Base-by-base conservation (phyloP, 2,113 vertebrate genomes). In the Malurus melanocephalus region DNA sequence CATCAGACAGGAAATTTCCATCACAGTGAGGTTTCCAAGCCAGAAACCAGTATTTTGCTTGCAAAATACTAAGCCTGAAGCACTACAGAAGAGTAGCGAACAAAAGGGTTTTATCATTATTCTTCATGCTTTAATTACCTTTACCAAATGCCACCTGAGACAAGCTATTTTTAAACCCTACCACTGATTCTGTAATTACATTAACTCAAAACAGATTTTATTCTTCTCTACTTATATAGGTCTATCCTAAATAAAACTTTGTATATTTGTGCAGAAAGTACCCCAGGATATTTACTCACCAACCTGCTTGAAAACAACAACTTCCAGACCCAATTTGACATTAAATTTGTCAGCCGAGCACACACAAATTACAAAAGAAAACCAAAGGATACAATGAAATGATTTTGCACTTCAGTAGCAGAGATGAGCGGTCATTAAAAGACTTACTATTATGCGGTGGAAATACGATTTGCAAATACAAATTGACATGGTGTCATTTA, bases 71-170 rank as follows among this genome's bases (percentile, higher is more conserved):
- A 64, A 93, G 76, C 78, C 80, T 89, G 66, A 93, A 96, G 89
- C 85, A 90, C 81, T 92, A 90, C 72, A 92, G 90, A 60, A 95
- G 53, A 75, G 55, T n/a, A 90, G 85, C 56, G 79, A 94, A 91
- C 73, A 93, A 94, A 95, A 87, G 71, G 77, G 19, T 94, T 95
- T 95, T 72, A 94, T 94, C 95, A 95, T 95, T 96, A 91, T 76
- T 97, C 94, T 96, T 96, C 92, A 96, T 45, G 59, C 80, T 84
- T 96, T 97, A 97, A 97, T 97, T 97, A 97, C 94, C 87, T 96
- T 94, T 96, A 88, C 85, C 89, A 78, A 91, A 94, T 71, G 95
- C 93, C 95, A 96, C 93, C 94, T 93, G 95, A 97, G 94, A 95
- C 85, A 32, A 90, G 87, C 94, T 97, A 97, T 97, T 97, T 98